phyloP scores from a whole-genome alignment of 2,113 vertebrate species.

The Astur gentilis region DNA sequence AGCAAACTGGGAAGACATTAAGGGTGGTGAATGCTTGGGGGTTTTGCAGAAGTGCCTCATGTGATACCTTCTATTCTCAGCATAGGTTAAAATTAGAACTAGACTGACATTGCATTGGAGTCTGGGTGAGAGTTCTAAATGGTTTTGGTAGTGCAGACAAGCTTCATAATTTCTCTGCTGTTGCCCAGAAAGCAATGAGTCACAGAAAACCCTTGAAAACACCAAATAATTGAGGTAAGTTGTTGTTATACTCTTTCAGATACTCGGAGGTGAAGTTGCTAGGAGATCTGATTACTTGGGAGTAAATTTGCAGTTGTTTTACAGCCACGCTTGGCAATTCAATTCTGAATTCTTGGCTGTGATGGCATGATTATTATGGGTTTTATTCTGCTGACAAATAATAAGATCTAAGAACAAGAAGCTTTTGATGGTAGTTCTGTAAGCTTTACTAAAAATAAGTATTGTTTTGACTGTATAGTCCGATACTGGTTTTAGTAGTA shows the following conservation, averaged over 20 bases:
- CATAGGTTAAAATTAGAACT: slow-evolving; percentile 80
- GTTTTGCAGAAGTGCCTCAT: slow-evolving; percentile 42
- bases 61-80: slow-evolving; percentile 77
- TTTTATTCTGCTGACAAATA: background rate
- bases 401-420: background rate
- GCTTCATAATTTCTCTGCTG: background rate
- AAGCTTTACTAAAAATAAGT: background rate
- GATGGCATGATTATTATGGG: background rate
- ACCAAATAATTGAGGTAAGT: slow-evolving; percentile 45
- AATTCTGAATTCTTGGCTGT: background rate
- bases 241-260: background rate
- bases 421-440: background rate
- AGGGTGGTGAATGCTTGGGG: background rate
- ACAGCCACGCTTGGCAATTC: background rate
- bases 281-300: background rate
- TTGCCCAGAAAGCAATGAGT: background rate
- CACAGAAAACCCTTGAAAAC: background rate
- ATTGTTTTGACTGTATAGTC: background rate
- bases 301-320: background rate
- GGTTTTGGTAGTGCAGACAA: background rate
- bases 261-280: background rate
- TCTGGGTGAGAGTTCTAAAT: slow-evolving; percentile 25
- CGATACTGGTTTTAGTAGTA: background rate
- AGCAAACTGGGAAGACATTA: background rate
- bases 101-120: slow-evolving; percentile 37